Evolutionary conservation across 2,888 invertebrate species (phyloP), one percentile per base, ranked within the genome.

Genomic region (Lepidocyrtoides sp.): DNA sequence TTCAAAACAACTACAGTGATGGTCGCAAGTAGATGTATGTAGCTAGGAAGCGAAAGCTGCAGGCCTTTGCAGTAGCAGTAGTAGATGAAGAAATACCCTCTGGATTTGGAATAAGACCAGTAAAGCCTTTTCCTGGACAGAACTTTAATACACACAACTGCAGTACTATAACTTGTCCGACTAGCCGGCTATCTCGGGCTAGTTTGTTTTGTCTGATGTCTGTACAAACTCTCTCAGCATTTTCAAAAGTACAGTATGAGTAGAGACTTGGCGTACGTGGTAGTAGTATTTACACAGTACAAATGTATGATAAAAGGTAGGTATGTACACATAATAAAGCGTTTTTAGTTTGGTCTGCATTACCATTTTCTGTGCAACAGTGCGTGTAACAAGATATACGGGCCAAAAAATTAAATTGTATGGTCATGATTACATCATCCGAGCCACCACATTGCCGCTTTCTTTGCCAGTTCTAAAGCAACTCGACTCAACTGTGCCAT

Each of bases 31-130:
- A 14, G 12, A 48, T n/a, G n/a, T n/a, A n/a, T n/a, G n/a, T n/a
- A n/a, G n/a, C n/a, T n/a, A 12, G 48, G 4, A 48, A 48, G 48
- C 2, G 14, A 48, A 48, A 48, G 48, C 48, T 2, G 48, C 36
- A 36, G 36, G 44, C 44, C 72, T 75, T 23, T 23, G 72, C 8
- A 48, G 44, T 20, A 26, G 41, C 29, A 20, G 63, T n/a, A 66
- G 32, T 75, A 75, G 72, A 75, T 75, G 72, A 83, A 69, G 54
- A 86, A 77, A 86, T 60, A 75, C 60, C 51, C 75, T 44, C 23
- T 60, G 86, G 86, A 86, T 86, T 86, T 86, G 44, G 75, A 86
- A 75, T 75, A 86, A 86, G 57, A 51, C 75, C 60, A 36, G 60
- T 57, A 77, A 86, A 86, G 77, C 60, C 63, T 54, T 77, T 84